These are phyloP conservation scores for Alviniconcha marisindica DNA, from an alignment of 1,140 invertebrate genomes.

Conservation along the genomic window DNA sequence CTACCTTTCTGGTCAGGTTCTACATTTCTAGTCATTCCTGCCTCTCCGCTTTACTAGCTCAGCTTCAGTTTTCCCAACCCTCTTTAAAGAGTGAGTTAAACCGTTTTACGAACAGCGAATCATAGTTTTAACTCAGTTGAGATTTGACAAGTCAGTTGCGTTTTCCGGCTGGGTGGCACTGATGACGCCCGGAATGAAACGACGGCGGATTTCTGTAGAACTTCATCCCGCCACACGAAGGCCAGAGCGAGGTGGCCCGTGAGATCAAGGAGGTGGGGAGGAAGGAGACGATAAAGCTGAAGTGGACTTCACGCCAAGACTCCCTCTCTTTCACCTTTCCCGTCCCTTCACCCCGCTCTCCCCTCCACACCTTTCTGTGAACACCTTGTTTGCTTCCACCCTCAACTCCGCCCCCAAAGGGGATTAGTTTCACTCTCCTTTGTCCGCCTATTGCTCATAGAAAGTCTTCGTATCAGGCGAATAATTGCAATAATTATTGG, in stretches of 20 bases:
- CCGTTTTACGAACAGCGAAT: too few relatives aligned
- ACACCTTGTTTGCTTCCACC: not conserved
- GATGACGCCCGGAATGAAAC: too few relatives aligned
- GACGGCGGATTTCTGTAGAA: not conserved
- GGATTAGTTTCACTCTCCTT: conserved; percentile 26
- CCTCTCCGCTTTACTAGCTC: too few relatives aligned
- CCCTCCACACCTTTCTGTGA: not conserved
- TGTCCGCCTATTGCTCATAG: conserved; percentile 17
- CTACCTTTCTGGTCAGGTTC: too few relatives aligned
- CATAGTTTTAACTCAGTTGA: too few relatives aligned
- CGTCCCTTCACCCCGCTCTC: not conserved
- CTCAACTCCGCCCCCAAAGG: conserved; percentile 18
- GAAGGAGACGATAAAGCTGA: not conserved
- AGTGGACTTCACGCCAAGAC: not conserved
- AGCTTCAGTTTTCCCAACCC: too few relatives aligned
- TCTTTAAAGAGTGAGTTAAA: too few relatives aligned
- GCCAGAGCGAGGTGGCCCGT: not conserved
- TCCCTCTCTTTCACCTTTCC: not conserved
- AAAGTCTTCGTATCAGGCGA: conserved; percentile 26
- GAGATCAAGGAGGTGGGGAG: not conserved
- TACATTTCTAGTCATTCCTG: too few relatives aligned
- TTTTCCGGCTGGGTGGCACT: too few relatives aligned
- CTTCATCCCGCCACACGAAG: not conserved
- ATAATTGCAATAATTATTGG: conserved; percentile 35
- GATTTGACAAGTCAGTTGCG: too few relatives aligned